phyloP scores from a whole-genome alignment of 2,113 vertebrate genomes.

The Symphodus melops region DNA sequence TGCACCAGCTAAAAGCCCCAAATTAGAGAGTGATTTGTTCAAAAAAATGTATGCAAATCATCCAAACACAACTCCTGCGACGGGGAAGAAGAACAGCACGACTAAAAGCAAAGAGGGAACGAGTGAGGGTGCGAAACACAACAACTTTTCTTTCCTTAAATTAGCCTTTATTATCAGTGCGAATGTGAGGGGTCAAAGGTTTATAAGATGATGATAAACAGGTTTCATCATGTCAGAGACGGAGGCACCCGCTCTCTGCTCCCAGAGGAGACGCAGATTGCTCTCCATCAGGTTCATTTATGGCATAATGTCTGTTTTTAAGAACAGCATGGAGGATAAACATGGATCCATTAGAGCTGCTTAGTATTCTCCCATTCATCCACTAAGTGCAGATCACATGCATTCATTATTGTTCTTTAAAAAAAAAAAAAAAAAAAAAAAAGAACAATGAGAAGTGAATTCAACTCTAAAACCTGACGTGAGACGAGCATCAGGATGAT shows the following conservation, averaged over 20 bases:
- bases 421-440: constrained; percentile 14
- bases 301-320: constrained; percentile 8
- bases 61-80: constrained; percentile 1
- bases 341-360: constrained; percentile 12
- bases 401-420: background rate
- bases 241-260: constrained; percentile 11
- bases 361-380: constrained; percentile 25
- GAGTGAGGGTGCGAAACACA: background rate
- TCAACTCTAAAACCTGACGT: background rate
- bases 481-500: no score
- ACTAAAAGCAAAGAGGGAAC: background rate
- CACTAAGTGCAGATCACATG: constrained; percentile 12
- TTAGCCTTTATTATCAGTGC: background rate
- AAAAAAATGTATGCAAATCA: constrained; percentile 45
- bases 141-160: background rate
- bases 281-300: constrained; percentile 26
- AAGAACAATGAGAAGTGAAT: constrained; percentile 8
- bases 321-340: constrained; percentile 17
- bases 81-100: background rate
- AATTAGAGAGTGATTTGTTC: constrained; percentile 39
- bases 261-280: constrained; percentile 31
- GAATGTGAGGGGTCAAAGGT: background rate
- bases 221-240: background rate
- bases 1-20: constrained; percentile 59
- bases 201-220: constrained; percentile 3